These are phyloP conservation scores for Caenorhabditis sp. DNA, from an alignment of 2,888 invertebrate genomes.

Conservation along the genomic window DNA sequence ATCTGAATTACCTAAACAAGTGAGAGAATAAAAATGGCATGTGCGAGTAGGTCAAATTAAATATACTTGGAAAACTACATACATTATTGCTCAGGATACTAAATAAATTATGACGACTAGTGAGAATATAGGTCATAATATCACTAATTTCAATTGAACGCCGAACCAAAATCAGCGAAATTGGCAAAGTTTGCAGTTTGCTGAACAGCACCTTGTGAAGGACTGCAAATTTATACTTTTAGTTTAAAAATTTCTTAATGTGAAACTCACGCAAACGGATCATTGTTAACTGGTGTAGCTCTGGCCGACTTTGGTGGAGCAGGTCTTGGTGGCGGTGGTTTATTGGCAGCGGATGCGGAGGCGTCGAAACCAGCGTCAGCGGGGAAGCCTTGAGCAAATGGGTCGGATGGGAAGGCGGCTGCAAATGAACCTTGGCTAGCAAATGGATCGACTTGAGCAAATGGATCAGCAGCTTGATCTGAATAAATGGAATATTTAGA, in stretches of 20 bases:
- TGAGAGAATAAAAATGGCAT: neutral
- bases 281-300: conserved; percentile 44
- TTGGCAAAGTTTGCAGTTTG: conserved; percentile 52
- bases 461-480: conserved; percentile 44
- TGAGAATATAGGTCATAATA: neutral
- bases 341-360: neutral
- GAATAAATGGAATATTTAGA: no score
- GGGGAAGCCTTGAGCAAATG: conserved; percentile 39
- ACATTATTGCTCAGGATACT: neutral
- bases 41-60: neutral
- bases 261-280: conserved; percentile 56
- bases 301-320: conserved; percentile 52
- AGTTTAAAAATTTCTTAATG: neutral
- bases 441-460: conserved; percentile 53
- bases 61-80: neutral
- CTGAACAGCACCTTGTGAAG: conserved; percentile 31
- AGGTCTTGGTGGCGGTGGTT: conserved; percentile 33
- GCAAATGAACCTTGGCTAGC: conserved; percentile 27
- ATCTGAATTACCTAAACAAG: neutral
- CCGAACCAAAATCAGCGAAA: conserved; percentile 57
- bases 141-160: conserved; percentile 27
- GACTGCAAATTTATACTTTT: conserved; percentile 20
- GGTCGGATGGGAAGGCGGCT: conserved; percentile 43
- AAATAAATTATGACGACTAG: neutral
- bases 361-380: conserved; percentile 18